Percentiles rank a stretch among this genome's conserved stretches.
Conservation (phyloP, 2,888 invertebrate genomes). For the Hydrotaea diabolus region DNA sequence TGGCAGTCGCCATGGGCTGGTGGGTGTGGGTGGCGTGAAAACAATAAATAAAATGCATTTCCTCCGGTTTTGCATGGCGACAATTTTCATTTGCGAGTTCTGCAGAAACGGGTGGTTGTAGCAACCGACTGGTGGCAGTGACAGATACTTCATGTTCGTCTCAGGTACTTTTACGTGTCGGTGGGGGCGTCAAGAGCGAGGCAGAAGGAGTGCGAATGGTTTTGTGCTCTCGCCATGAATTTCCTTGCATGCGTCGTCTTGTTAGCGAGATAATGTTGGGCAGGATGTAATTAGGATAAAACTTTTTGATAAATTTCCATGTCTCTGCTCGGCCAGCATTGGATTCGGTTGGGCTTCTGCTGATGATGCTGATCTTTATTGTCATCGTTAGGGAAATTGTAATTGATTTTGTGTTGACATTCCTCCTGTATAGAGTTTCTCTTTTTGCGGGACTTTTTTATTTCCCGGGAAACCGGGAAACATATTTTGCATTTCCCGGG, state of each 20-base stretch:
- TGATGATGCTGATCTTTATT: slow-evolving; percentile 42
- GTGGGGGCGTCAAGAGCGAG: neutral
- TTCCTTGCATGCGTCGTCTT: slow-evolving; percentile 28
- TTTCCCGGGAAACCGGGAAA: no score
- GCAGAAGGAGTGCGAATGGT: neutral
- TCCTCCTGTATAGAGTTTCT: neutral
- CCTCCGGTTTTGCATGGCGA: slow-evolving; percentile 19
- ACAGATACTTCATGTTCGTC: slow-evolving; percentile 57
- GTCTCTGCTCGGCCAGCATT: slow-evolving; percentile 22
- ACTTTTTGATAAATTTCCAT: slow-evolving; percentile 65
- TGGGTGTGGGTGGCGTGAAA: neutral
- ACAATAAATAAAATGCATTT: slow-evolving; percentile 65
- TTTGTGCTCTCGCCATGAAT: neutral
- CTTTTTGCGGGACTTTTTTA: no score
- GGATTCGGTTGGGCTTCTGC: slow-evolving; percentile 10
- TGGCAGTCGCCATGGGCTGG: slow-evolving; percentile 29
- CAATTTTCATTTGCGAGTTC: neutral
- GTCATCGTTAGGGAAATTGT: neutral
- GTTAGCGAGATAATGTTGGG: slow-evolving; percentile 57
- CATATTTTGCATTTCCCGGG: no score
- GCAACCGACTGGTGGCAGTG: slow-evolving; percentile 16
- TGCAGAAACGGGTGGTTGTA: neutral
- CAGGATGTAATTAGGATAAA: slow-evolving; percentile 68
- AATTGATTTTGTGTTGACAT: slow-evolving; percentile 36
- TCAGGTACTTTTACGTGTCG: slow-evolving; percentile 49